phyloP scores from a whole-genome alignment of 2,797 vertebrate species.

The Sciaenops ocellatus region DNA sequence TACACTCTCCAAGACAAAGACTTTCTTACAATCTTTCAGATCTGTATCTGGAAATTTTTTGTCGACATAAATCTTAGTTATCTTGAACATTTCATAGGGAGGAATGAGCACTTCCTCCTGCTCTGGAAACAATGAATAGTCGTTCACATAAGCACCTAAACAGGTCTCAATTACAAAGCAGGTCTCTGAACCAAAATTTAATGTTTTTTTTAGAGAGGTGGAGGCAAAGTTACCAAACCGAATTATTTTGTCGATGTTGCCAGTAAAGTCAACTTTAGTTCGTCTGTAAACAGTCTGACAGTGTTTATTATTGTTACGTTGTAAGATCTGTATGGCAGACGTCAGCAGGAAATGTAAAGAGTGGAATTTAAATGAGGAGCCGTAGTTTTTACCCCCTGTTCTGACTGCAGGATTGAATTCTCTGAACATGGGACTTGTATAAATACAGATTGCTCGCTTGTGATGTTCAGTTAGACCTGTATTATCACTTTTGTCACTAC shows the following conservation, averaged over 20 bases:
- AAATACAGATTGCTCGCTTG: conserved; percentile 45
- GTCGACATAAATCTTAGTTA: not conserved
- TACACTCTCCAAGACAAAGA: conserved; percentile 29
- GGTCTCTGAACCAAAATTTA: rapidly evolving
- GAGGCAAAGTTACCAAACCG: conserved; percentile 59
- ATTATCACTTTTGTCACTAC: no score
- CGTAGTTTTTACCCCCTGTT: rapidly evolving
- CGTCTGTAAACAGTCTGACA: conserved; percentile 45
- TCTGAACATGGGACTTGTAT: no score
- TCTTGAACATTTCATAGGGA: conserved; percentile 60
- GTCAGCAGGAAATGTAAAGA: conserved; percentile 53
- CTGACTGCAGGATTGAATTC: not conserved
- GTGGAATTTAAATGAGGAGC: conserved; percentile 35
- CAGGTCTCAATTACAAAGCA: conserved; percentile 60
- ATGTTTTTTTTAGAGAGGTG: rapidly evolving
- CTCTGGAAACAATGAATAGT: rapidly evolving
- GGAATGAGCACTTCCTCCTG: conserved; percentile 61
- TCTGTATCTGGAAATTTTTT: no score
- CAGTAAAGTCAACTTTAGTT: rapidly evolving
- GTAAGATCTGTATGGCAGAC: conserved; percentile 46
- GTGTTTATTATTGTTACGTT: rapidly evolving
- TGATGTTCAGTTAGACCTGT: conserved; percentile 38
- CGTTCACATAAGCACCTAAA: conserved; percentile 18
- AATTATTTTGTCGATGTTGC: not conserved
- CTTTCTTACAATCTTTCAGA: not conserved